These are phyloP conservation scores for Andrena chrysosceles DNA, from an alignment of 2,888 invertebrate species.

Conservation along the genomic window DNA sequence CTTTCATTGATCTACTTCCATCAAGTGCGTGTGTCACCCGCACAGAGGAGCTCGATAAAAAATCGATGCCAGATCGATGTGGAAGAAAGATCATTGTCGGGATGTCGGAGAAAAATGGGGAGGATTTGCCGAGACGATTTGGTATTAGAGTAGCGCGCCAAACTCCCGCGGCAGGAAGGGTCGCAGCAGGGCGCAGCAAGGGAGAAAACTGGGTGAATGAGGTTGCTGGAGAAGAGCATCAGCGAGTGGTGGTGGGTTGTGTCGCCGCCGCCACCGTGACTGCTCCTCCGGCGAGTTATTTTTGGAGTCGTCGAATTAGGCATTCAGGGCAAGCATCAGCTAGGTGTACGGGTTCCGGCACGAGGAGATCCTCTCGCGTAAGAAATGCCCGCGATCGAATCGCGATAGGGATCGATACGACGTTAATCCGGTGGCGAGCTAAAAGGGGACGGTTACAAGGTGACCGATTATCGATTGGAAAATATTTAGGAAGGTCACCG, in stretches of 20 bases:
- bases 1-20: not conserved
- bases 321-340: conserved; percentile 64
- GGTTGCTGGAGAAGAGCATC: conserved; percentile 67
- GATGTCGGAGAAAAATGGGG: not conserved
- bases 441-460: conserved; percentile 21
- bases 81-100: not conserved
- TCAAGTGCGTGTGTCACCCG: not conserved
- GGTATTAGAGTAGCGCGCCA: conserved; percentile 6
- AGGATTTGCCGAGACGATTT: not conserved
- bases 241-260: conserved; percentile 41
- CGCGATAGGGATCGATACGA: conserved; percentile 15
- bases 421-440: conserved; percentile 33
- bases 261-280: conserved; percentile 52
- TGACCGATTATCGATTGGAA: conserved; percentile 54
- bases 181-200: conserved; percentile 33
- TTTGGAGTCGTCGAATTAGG: conserved; percentile 73
- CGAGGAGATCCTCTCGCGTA: conserved; percentile 22
- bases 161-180: conserved; percentile 34
- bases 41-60: not conserved
- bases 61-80: not conserved
- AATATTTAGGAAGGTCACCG: conserved; percentile 58
- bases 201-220: conserved; percentile 78
- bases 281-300: conserved; percentile 65
- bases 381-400: conserved; percentile 24
- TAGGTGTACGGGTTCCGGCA: not conserved